These are phyloP conservation scores for Drosophila guanche DNA, from an alignment of 1,140 invertebrate species.

Conservation along the genomic window DNA sequence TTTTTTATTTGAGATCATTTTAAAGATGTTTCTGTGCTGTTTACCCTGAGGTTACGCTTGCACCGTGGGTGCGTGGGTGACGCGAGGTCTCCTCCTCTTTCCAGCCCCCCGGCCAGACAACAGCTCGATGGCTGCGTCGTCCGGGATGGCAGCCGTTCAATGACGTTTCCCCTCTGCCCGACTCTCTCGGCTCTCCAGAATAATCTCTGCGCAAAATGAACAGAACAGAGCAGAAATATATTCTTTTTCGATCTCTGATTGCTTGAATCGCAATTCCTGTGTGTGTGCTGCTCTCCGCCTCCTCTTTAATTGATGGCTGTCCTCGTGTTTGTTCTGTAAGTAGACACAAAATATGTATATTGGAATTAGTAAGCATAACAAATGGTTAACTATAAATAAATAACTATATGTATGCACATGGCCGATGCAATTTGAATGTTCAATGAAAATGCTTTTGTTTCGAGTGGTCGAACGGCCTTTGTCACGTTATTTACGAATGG, in stretches of 20 bases:
- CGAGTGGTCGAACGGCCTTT: constrained; percentile 23
- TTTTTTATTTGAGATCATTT: constrained; percentile 89
- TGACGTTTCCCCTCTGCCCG: constrained; percentile 71
- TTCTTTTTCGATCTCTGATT: constrained; percentile 33
- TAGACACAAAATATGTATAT: constrained; percentile 41
- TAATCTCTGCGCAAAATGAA: constrained; percentile 33
- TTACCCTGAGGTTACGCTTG: constrained; percentile 30
- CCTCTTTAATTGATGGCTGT: constrained; percentile 38
- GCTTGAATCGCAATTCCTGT: constrained; percentile 15
- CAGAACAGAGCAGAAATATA: constrained; percentile 7
- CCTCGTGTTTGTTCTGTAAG: constrained; percentile 53
- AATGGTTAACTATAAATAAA: constrained; percentile 16
- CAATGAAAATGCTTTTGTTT: constrained; percentile 42
- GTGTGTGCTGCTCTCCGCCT: constrained; percentile 3
- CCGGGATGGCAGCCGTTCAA: constrained; percentile 66
- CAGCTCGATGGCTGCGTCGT: constrained; percentile 65
- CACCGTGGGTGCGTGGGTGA: constrained; percentile 43
- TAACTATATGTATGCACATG: constrained; percentile 21
- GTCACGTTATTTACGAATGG: constrained; percentile 27
- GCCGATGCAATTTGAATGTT: constrained; percentile 35
- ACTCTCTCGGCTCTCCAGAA: constrained; percentile 25
- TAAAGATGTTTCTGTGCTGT: constrained; percentile 34
- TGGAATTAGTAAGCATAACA: constrained; percentile 52
- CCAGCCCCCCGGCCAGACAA: constrained; percentile 59
- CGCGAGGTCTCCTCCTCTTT: constrained; percentile 29